Evolutionary conservation across 2,113 vertebrate genomes (phyloP).

Genomic region (Pomatostomus ruficeps): DNA sequence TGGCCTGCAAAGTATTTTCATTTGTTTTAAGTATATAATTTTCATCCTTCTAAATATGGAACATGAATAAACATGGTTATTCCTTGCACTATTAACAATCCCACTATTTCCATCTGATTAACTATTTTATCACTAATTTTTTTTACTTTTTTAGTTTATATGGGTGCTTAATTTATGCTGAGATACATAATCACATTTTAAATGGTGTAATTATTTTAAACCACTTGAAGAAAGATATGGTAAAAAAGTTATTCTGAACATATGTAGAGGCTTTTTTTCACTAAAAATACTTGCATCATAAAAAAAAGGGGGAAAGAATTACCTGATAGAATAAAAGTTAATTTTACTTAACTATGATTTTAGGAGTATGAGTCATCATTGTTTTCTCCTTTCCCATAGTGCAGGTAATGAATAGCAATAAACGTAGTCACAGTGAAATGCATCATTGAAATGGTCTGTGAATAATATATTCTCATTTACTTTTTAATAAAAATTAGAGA

Average conservation of each 20-base stretch:
- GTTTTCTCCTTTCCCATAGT: background rate
- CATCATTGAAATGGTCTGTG: background rate
- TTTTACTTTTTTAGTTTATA: background rate
- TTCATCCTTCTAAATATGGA: background rate
- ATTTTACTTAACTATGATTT: background rate
- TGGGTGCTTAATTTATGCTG: background rate
- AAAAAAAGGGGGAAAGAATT: background rate
- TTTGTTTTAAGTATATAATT: background rate
- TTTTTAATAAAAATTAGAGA: conserved; percentile 6
- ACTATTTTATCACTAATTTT: background rate
- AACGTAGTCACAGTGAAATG: background rate
- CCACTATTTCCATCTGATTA: background rate
- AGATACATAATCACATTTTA: background rate
- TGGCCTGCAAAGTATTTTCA: background rate
- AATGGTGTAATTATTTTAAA: background rate
- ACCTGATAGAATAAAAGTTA: background rate
- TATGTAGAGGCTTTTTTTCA: background rate
- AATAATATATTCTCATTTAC: background rate
- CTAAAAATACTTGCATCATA: background rate
- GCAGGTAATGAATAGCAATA: conserved; percentile 12
- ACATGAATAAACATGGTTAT: background rate
- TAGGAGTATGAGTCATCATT: background rate
- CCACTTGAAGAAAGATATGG: background rate
- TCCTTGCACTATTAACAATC: background rate
- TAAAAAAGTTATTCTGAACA: background rate